Evolutionary conservation across 2,113 vertebrate species (phyloP).

Genomic region (Prionailurus bengalensis): DNA sequence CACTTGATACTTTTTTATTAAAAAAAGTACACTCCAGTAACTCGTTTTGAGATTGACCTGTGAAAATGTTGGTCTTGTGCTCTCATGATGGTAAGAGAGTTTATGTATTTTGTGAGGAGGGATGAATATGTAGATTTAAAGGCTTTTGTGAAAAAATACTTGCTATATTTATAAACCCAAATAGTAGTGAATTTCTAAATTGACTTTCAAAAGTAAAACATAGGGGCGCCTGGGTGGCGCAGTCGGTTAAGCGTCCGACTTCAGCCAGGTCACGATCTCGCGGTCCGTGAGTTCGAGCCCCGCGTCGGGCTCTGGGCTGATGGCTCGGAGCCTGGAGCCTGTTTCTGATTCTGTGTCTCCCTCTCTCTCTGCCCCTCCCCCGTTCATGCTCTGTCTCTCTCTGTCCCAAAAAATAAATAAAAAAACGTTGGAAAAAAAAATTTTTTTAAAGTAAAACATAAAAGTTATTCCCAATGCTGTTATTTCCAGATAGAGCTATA

Average conservation of each 20-base stretch:
- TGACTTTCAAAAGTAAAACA: background rate
- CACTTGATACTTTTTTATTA: slow-evolving; percentile 56
- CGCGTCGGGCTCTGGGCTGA: too few relatives aligned
- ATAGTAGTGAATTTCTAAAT: slow-evolving; percentile 64
- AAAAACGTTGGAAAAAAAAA: too few relatives aligned
- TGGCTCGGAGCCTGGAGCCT: too few relatives aligned
- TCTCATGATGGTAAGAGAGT: slow-evolving; percentile 43
- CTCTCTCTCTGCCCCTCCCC: too few relatives aligned
- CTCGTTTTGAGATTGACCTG: slow-evolving; percentile 64
- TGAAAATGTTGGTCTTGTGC: background rate
- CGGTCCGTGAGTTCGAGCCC: too few relatives aligned
- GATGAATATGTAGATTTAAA: background rate
- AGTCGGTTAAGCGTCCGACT: too few relatives aligned
- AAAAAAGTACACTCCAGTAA: slow-evolving; percentile 71
- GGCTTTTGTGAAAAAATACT: slow-evolving; percentile 60
- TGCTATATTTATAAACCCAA: background rate
- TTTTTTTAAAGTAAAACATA: background rate
- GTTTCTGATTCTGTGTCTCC: too few relatives aligned
- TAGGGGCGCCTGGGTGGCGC: too few relatives aligned
- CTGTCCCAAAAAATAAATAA: too few relatives aligned
- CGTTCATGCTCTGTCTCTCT: too few relatives aligned
- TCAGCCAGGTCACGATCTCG: too few relatives aligned
- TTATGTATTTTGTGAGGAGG: background rate
- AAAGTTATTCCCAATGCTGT: slow-evolving; percentile 34
- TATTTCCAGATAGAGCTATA: slow-evolving; percentile 7